A percentile compares a stretch with the other conserved stretches of the same genome.
Conservation (phyloP, 2,888 invertebrate species). For the Cheilosia impressa region DNA sequence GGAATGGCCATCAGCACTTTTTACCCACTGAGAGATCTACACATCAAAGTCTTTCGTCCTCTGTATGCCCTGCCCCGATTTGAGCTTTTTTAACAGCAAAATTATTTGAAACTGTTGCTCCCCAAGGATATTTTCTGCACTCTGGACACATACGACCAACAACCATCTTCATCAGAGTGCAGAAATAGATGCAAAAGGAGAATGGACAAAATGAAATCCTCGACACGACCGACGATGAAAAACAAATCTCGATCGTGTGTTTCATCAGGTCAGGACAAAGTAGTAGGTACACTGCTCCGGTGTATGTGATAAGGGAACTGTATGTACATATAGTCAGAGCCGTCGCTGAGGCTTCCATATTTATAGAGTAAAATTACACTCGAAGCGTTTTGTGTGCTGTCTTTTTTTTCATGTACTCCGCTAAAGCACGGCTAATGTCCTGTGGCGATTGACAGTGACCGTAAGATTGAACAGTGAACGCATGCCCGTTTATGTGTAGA, state of each 20-base stretch:
- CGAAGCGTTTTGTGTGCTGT: slow-evolving; percentile 19
- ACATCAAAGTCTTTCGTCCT: slow-evolving; percentile 45
- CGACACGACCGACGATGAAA: slow-evolving; percentile 51
- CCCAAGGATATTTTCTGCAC: slow-evolving; percentile 67
- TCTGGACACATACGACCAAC: slow-evolving; percentile 43
- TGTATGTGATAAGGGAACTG: not conserved
- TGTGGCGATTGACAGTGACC: slow-evolving; percentile 43
- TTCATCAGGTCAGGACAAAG: slow-evolving; percentile 34
- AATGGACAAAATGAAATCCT: slow-evolving; percentile 23
- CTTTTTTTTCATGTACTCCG: slow-evolving; percentile 12
- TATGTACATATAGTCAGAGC: slow-evolving; percentile 4
- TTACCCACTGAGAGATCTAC: slow-evolving; percentile 30
- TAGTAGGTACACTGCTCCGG: slow-evolving; percentile 2
- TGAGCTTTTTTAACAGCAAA: slow-evolving; percentile 29
- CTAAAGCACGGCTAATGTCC: slow-evolving; percentile 30
- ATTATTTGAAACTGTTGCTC: slow-evolving; percentile 58
- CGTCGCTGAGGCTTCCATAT: slow-evolving; percentile 59
- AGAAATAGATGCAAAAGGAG: slow-evolving; percentile 23
- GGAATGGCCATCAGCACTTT: slow-evolving; percentile 62
- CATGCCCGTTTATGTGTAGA: slow-evolving; percentile 2
- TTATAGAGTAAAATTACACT: slow-evolving; percentile 68
- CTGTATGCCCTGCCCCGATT: slow-evolving; percentile 44
- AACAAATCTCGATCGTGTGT: slow-evolving; percentile 57
- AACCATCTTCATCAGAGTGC: slow-evolving; percentile 44
- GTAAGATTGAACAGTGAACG: not conserved